Percentiles rank a stretch among this genome's conserved stretches.
phyloP scores from a whole-genome alignment of 2,797 vertebrate species.

The Rhinella marina region DNA sequence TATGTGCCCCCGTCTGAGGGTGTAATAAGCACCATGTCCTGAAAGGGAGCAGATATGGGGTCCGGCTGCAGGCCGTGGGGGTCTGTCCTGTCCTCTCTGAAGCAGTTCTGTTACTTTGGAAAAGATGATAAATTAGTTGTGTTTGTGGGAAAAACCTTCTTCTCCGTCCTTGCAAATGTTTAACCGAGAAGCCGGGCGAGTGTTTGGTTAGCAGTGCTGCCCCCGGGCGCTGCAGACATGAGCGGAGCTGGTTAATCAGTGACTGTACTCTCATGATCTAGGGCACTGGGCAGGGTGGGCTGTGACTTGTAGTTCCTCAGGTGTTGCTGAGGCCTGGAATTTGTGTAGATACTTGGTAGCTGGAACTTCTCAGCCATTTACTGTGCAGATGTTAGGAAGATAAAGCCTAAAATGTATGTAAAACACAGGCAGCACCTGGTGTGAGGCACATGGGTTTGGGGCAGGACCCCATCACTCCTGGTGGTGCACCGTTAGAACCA shows the following conservation, averaged over 20 bases:
- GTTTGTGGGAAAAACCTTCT: background rate
- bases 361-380: no score
- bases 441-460: no score
- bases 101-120: background rate
- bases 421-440: no score
- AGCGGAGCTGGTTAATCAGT: conserved; percentile 21
- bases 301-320: background rate
- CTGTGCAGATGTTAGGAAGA: no score
- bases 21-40: background rate
- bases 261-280: background rate
- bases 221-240: background rate
- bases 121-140: background rate
- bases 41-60: background rate
- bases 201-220: background rate
- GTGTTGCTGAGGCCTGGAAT: no score
- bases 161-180: conserved; percentile 21
- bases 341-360: no score
- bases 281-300: background rate
- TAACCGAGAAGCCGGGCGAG: background rate
- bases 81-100: background rate
- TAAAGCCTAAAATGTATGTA: no score
- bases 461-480: no score
- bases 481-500: no score
- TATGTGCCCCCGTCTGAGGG: no score
- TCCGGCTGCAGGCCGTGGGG: background rate